phyloP scores from a whole-genome alignment of 1,140 invertebrate species.

The Battus philenor region DNA sequence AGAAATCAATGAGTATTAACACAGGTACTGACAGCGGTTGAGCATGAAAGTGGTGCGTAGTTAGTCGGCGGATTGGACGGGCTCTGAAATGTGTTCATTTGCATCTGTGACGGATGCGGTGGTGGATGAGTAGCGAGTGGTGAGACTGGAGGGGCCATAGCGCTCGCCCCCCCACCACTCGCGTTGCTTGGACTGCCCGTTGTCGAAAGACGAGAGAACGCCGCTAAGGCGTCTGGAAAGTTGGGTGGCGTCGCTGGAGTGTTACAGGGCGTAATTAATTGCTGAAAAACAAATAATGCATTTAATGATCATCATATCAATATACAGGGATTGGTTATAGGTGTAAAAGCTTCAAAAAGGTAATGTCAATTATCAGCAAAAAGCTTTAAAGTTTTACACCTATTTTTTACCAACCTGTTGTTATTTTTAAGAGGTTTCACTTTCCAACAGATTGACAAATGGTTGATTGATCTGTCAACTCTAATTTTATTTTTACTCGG shows the following conservation, averaged over 20 bases:
- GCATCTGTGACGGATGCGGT: constrained; percentile 34
- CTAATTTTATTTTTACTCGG: too few species aligned
- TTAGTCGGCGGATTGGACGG: constrained; percentile 51
- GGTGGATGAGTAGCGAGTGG: constrained; percentile 52
- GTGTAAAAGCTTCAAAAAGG: too few species aligned
- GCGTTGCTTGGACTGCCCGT: constrained; percentile 47
- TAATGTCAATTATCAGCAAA: too few species aligned
- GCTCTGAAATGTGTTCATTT: constrained; percentile 47
- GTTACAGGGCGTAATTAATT: constrained; percentile 89
- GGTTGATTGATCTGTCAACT: too few species aligned
- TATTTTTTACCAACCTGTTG: too few species aligned
- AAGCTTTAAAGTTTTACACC: too few species aligned
- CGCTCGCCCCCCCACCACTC: constrained; percentile 24
- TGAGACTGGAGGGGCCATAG: constrained; percentile 46
- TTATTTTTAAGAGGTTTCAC: too few species aligned
- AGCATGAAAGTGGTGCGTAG: constrained; percentile 59
- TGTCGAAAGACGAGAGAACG: constrained; percentile 88
- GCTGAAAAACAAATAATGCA: constrained; percentile 61
- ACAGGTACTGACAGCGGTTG: constrained; percentile 53
- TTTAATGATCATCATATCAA: too few species aligned
- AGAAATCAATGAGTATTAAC: background rate
- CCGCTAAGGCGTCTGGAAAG: constrained; percentile 89
- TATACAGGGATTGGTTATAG: too few species aligned
- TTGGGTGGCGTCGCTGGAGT: constrained; percentile 93
- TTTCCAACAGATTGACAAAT: too few species aligned